Evolutionary conservation across 2,888 invertebrate genomes (phyloP), one percentile per base, ranked within the genome.

Genomic region (Melinaea menophilus): DNA sequence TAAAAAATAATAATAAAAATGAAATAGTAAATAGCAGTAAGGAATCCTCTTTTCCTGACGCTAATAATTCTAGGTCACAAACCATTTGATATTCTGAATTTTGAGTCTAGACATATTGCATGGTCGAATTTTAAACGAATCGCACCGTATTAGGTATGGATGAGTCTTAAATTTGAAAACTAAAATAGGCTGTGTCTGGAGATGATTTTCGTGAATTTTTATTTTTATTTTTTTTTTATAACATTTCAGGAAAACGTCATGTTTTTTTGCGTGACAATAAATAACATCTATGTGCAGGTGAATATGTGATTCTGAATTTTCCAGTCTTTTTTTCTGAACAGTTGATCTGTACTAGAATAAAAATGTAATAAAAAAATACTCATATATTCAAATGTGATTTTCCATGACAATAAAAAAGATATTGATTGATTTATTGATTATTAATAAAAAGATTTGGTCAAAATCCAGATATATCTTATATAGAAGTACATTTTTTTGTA

Each of bases 31-130:
- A 41, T 9, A 9, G 41, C 41, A 41, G 7, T 62, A 63, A 55
- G n/a, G 55, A 58, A 67, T 69, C 59, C 55, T 59, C 70, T 73
- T 79, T 75, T 75, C 75, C 75, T 72, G 73, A 73, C 76, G 71
- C 76, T 78, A 77, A 79, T 83, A 79, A 86, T 88, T 90, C 89
- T 90, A 90, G 90, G 90, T 87, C 89, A 88, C 82, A 80, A 74
- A 73, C 77, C 78, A 88, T 90, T 90, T 65, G 79, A 86, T 88
- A 90, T 90, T 90, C 90, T 79, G 84, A 51, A 51, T 51, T 82
- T 79, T 76, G 72, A 75, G 86, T 88, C 90, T 88, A 89, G 90
- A 90, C 88, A 84, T 88, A 89, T 88, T 90, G 90, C 90, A 90
- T 87, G 88, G 88, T 88, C 90, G 85, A 90, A 90, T 88, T 87